Conservation (phyloP, 2,888 invertebrate species). For the Synergus gifuensis region DNA sequence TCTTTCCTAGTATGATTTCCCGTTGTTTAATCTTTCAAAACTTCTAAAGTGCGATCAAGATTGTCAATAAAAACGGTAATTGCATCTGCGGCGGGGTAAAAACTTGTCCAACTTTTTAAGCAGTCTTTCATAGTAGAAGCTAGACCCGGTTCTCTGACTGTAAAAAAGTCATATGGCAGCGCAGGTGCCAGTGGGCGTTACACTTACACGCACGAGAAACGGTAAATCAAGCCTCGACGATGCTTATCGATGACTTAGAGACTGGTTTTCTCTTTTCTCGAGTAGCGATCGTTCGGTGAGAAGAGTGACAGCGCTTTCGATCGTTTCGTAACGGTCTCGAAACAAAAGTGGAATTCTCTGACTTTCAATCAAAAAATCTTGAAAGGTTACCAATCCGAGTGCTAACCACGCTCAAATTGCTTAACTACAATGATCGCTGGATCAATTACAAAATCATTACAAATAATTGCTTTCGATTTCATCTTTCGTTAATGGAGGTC, state of each 20-base stretch:
- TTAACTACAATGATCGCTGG: not conserved
- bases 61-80: slow-evolving; percentile 31
- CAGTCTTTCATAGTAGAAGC: slow-evolving; percentile 28
- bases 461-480: too few relatives aligned
- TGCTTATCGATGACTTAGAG: slow-evolving; percentile 37
- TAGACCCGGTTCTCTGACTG: slow-evolving; percentile 27
- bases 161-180: slow-evolving; percentile 12
- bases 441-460: not conserved
- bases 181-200: slow-evolving; percentile 39
- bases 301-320: slow-evolving; percentile 59
- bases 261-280: slow-evolving; percentile 55
- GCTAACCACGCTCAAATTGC: not conserved
- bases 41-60: slow-evolving; percentile 22
- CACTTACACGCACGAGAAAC: slow-evolving; percentile 38
- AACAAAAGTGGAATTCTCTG: slow-evolving; percentile 16
- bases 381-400: not conserved
- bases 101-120: slow-evolving; percentile 35
- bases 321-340: slow-evolving; percentile 58
- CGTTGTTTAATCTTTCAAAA: not conserved
- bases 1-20: not conserved
- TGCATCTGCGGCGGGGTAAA: slow-evolving; percentile 13
- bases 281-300: slow-evolving; percentile 57
- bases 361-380: not conserved
- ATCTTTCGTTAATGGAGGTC: not conserved
- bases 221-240: slow-evolving; percentile 34